Percentiles rank a stretch among this genome's conserved stretches.
These are phyloP conservation scores for Lycocorax pyrrhopterus DNA, from an alignment of 2,113 vertebrate species.

Conservation along the genomic window DNA sequence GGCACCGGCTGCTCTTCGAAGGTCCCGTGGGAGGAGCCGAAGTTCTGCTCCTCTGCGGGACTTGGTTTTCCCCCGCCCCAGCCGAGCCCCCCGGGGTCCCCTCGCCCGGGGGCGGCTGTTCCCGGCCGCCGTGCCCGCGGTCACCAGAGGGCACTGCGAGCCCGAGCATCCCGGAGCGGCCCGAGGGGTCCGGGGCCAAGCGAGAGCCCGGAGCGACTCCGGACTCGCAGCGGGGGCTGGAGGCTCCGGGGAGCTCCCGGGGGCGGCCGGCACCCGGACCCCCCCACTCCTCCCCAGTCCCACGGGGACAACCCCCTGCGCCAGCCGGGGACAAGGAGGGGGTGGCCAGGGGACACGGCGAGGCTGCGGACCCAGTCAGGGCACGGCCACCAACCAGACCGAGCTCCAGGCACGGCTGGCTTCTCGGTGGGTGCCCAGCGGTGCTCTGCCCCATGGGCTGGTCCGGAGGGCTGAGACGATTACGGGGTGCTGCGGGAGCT, in stretches of 20 bases:
- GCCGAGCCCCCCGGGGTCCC: background rate
- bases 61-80: background rate
- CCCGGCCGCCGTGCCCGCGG: background rate
- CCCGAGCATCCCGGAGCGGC: background rate
- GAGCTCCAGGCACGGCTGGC: background rate
- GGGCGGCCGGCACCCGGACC: no score
- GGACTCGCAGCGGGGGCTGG: background rate
- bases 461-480: rapidly evolving
- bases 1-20: no score
- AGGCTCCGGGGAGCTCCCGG: no score
- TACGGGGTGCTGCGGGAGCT: no score
- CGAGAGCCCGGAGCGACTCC: background rate
- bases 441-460: background rate
- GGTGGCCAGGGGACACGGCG: background rate
- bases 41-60: background rate
- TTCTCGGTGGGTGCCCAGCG: background rate
- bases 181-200: rapidly evolving
- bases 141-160: conserved; percentile 60
- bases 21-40: background rate
- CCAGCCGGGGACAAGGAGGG: background rate
- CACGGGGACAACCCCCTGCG: background rate
- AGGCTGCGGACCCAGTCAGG: background rate
- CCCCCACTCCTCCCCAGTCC: background rate
- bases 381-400: no score
- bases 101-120: no score